Conservation (phyloP, 2,113 vertebrate genomes). For the Charina bottae region DNA sequence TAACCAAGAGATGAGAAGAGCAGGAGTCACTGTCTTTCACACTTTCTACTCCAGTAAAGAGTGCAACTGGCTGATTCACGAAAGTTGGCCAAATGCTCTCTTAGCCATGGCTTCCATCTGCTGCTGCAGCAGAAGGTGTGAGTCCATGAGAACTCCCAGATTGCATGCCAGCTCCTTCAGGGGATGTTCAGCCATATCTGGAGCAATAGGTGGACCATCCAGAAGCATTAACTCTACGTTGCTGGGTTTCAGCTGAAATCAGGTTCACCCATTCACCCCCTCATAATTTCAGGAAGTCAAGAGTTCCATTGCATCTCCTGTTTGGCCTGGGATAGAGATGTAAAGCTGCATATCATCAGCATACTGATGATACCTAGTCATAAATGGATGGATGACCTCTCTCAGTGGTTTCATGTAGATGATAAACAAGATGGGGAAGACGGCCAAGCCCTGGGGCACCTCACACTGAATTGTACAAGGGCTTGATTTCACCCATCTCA, state of each 20-base stretch:
- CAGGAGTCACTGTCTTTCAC: neutral
- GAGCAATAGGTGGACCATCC: neutral
- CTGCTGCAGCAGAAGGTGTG: neutral
- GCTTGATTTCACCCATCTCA: neutral
- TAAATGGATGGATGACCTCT: neutral
- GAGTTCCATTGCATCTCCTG: neutral
- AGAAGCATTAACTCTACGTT: neutral
- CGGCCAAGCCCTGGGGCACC: neutral
- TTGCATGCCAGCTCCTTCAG: neutral
- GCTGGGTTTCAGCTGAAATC: neutral
- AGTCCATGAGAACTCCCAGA: neutral
- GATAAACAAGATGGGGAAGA: neutral
- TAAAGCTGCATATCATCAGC: neutral
- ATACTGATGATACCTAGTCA: neutral
- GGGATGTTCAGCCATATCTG: neutral
- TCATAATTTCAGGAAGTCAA: neutral
- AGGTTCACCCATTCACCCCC: neutral
- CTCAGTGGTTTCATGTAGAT: neutral
- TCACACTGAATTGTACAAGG: neutral
- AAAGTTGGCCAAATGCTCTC: neutral
- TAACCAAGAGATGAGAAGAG: neutral
- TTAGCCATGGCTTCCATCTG: neutral
- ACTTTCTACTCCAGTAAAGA: neutral
- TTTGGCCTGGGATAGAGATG: neutral
- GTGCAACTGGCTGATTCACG: neutral